A percentile compares a stretch with the other conserved stretches of the same genome.
Evolutionary conservation across 2,888 invertebrate species (phyloP).

Genomic region (Thyatira batis): DNA sequence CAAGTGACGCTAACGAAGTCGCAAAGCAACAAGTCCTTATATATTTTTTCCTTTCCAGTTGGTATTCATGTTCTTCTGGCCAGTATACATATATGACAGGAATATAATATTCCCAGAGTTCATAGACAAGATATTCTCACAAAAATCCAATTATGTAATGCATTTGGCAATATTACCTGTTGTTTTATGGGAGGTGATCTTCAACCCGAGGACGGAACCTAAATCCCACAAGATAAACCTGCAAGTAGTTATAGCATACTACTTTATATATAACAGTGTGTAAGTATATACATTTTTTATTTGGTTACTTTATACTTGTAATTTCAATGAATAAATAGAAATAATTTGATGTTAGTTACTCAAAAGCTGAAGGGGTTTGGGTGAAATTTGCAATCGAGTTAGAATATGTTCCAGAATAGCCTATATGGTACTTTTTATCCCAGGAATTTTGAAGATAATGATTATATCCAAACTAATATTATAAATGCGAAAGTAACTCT

Average conservation of each 20-base stretch:
- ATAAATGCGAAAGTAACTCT: no score
- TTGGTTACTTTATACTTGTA: no score
- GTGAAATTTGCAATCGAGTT: no score
- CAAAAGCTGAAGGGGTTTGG: no score
- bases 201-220: slow-evolving; percentile 32
- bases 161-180: slow-evolving; percentile 42
- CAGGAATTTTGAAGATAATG: no score
- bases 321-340: neutral
- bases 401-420: no score
- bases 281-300: slow-evolving; percentile 40
- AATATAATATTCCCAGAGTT: slow-evolving; percentile 46
- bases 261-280: slow-evolving; percentile 30
- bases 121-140: slow-evolving; percentile 49
- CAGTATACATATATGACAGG: slow-evolving; percentile 46
- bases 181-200: slow-evolving; percentile 46
- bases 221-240: slow-evolving; percentile 33
- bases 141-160: slow-evolving; percentile 45
- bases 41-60: slow-evolving; percentile 41
- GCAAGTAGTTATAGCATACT: slow-evolving; percentile 13
- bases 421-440: no score
- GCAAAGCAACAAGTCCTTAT: neutral
- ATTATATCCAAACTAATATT: no score
- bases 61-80: slow-evolving; percentile 52
- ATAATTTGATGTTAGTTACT: no score
- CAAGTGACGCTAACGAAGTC: no score